Percentiles rank a stretch among this genome's conserved stretches.
These are phyloP conservation scores for Epirrita christyi DNA, from an alignment of 2,888 invertebrate species.

Conservation along the genomic window DNA sequence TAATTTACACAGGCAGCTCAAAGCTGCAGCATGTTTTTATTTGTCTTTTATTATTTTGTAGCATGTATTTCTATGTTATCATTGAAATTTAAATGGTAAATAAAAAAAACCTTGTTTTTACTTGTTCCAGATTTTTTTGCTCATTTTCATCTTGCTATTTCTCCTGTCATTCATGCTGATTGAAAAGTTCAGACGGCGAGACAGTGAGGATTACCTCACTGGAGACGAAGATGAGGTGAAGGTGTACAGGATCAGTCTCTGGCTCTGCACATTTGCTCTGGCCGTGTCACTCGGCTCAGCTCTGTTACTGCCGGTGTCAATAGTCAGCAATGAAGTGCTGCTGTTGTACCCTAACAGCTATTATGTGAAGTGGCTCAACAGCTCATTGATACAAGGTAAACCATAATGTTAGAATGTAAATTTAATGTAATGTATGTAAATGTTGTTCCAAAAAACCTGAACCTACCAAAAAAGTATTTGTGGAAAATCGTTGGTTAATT, in stretches of 20 bases:
- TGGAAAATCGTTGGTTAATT: too few species aligned
- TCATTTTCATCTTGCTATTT: slow-evolving; percentile 94
- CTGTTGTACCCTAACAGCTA: slow-evolving; percentile 97
- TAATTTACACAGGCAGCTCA: too few species aligned
- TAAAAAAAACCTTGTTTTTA: too few species aligned
- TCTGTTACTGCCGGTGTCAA: slow-evolving; percentile 97
- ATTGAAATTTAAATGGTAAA: too few species aligned
- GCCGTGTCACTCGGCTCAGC: slow-evolving; percentile 98
- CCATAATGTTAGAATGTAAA: too few species aligned
- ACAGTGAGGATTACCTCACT: slow-evolving; percentile 93
- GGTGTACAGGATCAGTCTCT: slow-evolving; percentile 89
- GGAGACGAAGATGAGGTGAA: slow-evolving; percentile 95
- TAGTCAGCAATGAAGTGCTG: slow-evolving; percentile 98
- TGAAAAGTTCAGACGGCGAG: slow-evolving; percentile 91
- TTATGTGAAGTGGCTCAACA: slow-evolving; percentile 99
- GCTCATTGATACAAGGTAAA: slow-evolving; percentile 98
- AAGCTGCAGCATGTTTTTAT: too few species aligned
- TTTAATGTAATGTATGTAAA: too few species aligned
- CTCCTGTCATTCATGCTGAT: slow-evolving; percentile 93
- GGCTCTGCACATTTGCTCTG: slow-evolving; percentile 97
- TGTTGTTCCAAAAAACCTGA: too few species aligned
- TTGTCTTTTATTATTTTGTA: too few species aligned
- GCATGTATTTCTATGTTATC: too few species aligned
- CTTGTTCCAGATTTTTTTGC: slow-evolving; percentile 94
- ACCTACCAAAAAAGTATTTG: too few species aligned